Evolutionary conservation across 2,797 vertebrate genomes (phyloP), one percentile per base, ranked within the genome.

Genomic region (Podarcis lilfordi): DNA sequence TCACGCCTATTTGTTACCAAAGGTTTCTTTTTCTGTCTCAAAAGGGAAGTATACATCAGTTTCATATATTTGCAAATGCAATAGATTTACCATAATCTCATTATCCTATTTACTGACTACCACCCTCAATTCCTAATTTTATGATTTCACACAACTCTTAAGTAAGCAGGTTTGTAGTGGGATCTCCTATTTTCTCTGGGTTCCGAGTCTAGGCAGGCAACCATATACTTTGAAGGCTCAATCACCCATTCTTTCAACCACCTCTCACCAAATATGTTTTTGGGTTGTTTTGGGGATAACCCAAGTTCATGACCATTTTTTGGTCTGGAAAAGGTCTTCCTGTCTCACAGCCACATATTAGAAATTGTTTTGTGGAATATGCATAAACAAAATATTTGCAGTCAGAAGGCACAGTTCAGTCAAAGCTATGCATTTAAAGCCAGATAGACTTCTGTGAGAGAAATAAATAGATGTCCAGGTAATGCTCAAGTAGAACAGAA

Each of bases 371-470:
- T 75, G 35, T 75, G 29, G 21, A 81, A 66, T 76, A 66, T 66
- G 32, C 29, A 35, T 75, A 64, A 81, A 45, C 11, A 71, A 87
- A 87, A 82, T 43, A 87, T 81, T 81, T 82, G 37, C 55, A 75
- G 29, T 43, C 37, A 87, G 55, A 35, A n/a, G n/a, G 27, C 19
- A 81, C 0, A 32, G 37, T 64, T 81, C 79, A 74, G 29, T 19
- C 55, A 35, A 45, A 75, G 10, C 37, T 80, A 72, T 23, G 29
- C 29, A 68, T 25, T 32, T 66, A 64, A 82, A 75, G n/a, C 40
- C 2, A 64, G n/a, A 45, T 21, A 43, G 8, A 23, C 43, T 82
- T 82, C n/a, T 21, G 15, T 19, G 13, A 13, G 9, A 75, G 3
- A 25, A 61, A 87, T 74, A n/a, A 13, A 3, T 85, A 17, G 23